These are phyloP conservation scores for Neolamprologus brichardi DNA, from an alignment of 2,113 vertebrate genomes.

Conservation along the genomic window DNA sequence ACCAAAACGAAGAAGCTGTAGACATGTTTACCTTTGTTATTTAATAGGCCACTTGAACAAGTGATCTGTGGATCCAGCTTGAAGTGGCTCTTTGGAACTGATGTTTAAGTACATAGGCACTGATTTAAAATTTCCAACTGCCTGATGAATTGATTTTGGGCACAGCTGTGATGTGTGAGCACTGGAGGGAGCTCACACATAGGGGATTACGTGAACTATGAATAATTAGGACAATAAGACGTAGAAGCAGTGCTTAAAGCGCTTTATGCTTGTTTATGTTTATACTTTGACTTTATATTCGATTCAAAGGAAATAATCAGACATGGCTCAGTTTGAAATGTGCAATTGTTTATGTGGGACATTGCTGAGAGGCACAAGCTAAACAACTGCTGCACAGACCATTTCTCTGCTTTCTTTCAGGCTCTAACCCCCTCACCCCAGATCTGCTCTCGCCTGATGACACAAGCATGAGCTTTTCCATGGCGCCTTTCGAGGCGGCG, in stretches of 20 bases:
- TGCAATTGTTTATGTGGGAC: background rate
- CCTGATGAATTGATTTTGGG: background rate
- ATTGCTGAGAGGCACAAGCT: background rate
- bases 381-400: background rate
- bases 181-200: background rate
- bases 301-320: background rate
- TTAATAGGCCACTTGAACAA: background rate
- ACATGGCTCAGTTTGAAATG: background rate
- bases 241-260: background rate
- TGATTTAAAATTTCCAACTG: background rate
- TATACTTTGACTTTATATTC: background rate
- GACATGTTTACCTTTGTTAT: background rate
- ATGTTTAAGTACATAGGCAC: background rate
- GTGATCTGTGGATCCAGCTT: background rate
- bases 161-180: background rate
- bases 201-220: background rate
- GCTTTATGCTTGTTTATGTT: background rate
- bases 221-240: background rate
- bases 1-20: background rate
- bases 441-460: conserved; percentile 92
- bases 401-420: conserved; percentile 61
- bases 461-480: conserved; percentile 87
- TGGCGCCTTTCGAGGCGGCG: conserved; percentile 82
- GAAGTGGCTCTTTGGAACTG: background rate
- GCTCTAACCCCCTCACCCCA: conserved; percentile 84